Conservation (phyloP, 2,888 invertebrate genomes). For the Agrochola lychnidis region DNA sequence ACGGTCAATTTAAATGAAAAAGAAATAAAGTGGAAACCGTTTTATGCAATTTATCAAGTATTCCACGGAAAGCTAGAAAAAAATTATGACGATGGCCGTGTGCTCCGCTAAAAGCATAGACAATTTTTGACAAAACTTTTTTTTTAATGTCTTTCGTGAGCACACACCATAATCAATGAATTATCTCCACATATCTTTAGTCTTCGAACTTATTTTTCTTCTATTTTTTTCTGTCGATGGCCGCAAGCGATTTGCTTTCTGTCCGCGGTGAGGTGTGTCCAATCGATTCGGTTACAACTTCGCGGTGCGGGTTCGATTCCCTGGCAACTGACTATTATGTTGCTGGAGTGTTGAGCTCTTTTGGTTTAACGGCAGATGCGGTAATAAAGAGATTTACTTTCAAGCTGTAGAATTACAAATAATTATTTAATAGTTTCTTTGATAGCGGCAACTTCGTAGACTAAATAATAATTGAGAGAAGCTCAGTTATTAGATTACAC, state of each 20-base stretch:
- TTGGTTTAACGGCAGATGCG: constrained; percentile 43
- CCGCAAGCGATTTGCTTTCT: constrained; percentile 67
- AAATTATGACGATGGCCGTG: neutral
- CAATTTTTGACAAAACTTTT: constrained; percentile 46
- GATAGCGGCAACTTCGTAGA: neutral
- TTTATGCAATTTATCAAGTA: constrained; percentile 15
- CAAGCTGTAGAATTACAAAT: constrained; percentile 3
- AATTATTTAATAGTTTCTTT: neutral
- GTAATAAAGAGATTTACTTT: constrained; percentile 48
- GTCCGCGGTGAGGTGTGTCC: constrained; percentile 63
- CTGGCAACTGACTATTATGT: constrained; percentile 59
- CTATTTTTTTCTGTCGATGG: constrained; percentile 38
- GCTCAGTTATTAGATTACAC: neutral
- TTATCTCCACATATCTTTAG: constrained; percentile 52
- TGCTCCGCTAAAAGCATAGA: constrained; percentile 31
- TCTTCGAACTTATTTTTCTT: constrained; percentile 40
- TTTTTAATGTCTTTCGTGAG: constrained; percentile 32
- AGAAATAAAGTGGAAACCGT: neutral
- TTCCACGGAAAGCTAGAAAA: neutral
- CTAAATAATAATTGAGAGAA: neutral
- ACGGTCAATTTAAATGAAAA: neutral
- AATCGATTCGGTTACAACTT: constrained; percentile 67
- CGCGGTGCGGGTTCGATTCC: constrained; percentile 65
- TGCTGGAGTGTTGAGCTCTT: constrained; percentile 36
- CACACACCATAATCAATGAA: constrained; percentile 48